Conservation (phyloP, 2,113 vertebrate genomes). For the Carassius carassius region DNA sequence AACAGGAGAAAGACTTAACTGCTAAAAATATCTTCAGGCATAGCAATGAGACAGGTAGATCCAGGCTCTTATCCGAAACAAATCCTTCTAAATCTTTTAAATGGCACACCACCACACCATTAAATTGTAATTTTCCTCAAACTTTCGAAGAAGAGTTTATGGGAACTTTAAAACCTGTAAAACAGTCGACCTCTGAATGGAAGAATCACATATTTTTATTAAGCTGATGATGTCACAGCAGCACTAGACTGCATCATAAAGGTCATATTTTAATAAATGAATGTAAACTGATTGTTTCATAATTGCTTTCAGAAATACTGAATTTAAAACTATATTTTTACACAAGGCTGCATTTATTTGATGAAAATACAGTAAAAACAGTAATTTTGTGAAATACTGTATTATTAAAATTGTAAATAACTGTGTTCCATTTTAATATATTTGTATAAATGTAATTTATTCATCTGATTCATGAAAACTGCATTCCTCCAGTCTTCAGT, state of each 20-base stretch:
- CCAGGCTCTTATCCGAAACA: constrained; percentile 53
- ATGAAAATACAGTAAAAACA: neutral
- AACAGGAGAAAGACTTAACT: constrained; percentile 64
- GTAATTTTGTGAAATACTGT: neutral
- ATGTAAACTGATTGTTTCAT: neutral
- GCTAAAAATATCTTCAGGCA: constrained; percentile 69
- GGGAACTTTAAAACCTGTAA: constrained; percentile 11
- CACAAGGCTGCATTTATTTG: neutral
- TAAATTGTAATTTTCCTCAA: constrained; percentile 22
- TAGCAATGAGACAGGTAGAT: constrained; percentile 69
- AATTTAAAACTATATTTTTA: neutral
- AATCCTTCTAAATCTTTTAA: constrained; percentile 44
- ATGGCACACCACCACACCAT: constrained; percentile 12
- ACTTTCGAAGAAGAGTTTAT: constrained; percentile 11
- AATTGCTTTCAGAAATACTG: neutral
- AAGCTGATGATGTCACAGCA: neutral
- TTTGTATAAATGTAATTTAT: neutral
- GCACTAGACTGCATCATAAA: neutral
- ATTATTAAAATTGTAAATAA: too few species aligned
- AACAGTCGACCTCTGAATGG: neutral
- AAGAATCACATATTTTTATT: neutral
- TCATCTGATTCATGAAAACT: neutral
- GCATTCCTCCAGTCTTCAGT: neutral
- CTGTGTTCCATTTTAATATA: neutral
- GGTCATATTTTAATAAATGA: neutral